Conservation (phyloP, 2,113 vertebrate species). For the Lathamus discolor region DNA sequence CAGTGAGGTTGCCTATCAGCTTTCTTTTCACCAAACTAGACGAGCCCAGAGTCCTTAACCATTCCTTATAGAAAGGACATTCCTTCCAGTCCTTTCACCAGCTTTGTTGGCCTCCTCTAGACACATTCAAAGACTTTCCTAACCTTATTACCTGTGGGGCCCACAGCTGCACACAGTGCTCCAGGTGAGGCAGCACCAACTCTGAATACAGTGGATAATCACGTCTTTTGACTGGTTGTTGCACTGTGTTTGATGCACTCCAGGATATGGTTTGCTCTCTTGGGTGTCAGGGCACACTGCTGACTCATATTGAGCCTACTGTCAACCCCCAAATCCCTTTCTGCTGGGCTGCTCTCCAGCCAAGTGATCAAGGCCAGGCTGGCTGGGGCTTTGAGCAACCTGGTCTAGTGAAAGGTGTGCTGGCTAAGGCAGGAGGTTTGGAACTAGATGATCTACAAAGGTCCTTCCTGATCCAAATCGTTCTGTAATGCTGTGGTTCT, state of each 20-base stretch:
- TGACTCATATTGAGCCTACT: neutral
- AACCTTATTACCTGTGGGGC: neutral
- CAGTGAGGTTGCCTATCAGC: neutral
- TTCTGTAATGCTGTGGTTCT: neutral
- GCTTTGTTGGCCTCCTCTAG: neutral
- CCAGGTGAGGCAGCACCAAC: neutral
- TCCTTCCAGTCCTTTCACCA: neutral
- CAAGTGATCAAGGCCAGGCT: neutral
- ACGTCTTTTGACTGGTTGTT: neutral
- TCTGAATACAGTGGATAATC: too few relatives aligned
- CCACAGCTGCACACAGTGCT: neutral
- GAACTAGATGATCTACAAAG: neutral
- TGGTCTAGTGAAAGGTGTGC: neutral
- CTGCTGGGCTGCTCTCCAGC: neutral
- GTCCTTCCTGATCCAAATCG: neutral
- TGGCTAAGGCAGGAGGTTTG: accelerated
- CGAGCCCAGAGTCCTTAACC: neutral
- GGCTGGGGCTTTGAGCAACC: neutral
- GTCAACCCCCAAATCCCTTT: neutral
- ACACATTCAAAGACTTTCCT: neutral
- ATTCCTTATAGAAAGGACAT: neutral
- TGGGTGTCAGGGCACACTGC: neutral
- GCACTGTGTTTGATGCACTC: neutral
- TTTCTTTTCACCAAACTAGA: neutral
- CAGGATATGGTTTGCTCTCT: neutral